Evolutionary conservation across 2,797 vertebrate species (phyloP), one percentile per base, ranked within the genome.

Genomic region (Urocyon cinereoargenteus): DNA sequence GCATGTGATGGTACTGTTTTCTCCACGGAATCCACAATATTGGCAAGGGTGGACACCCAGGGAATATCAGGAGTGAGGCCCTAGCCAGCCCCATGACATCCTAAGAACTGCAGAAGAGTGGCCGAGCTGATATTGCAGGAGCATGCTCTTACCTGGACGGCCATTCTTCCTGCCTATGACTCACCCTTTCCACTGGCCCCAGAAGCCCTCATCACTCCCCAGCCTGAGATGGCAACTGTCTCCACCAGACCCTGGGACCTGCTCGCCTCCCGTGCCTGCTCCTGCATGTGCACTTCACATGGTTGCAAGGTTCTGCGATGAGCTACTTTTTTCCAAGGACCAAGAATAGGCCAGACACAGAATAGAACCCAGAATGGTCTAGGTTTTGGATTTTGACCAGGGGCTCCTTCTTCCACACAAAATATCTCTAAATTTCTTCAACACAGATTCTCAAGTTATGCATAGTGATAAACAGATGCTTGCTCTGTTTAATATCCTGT

Each of bases 21-120:
- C 40, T 21, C 40, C 18, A 40, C 0, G 0, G 34, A 64, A 22
- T n/a, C 59, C 68, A 82, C 4, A 2, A 13, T 0, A 4, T 2
- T 34, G 1, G 26, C 34, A 36, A 77, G 70, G 84, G 24, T 1
- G 5, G 40, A 45, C 3, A 15, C 3, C 13, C 40, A 22, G 13
- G n/a, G n/a, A 28, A 36, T n/a, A 49, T 5, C 22, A 55, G 40
- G 26, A 14, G 12, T 5, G 16, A 55, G 57, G 73, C 21, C 34
- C 22, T 34, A 68, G 34, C 26, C 70, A n/a, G 45, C 31, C 21
- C 49, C 77, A 22, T 0, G 0, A 24, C 22, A 13, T 31, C 31
- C 78, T 19, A 45, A 68, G 28, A 21, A 87, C 3, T 2, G 12
- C 15, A 11, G 51, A 53, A 68, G 28, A 26, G 28, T 1, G 2